Base-by-base conservation (phyloP, 2,113 vertebrate genomes). In the Lutjanus erythropterus region DNA sequence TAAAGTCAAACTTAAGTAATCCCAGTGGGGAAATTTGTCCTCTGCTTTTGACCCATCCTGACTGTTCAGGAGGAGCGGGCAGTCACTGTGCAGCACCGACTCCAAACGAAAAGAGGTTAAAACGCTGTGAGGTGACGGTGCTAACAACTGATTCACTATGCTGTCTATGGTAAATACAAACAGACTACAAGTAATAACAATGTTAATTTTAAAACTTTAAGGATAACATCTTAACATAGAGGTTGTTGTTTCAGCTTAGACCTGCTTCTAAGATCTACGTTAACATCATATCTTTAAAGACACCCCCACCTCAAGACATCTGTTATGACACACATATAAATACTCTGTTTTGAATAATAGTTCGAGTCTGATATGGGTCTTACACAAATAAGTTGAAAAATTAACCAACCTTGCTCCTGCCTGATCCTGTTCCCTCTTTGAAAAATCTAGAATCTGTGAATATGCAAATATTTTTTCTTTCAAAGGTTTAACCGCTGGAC, bases 1-100 rank as follows among this genome's bases (percentile, higher is more conserved):
- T 81, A 69, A 83, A 86, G 42, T 59, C n/a, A 58, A 55, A 70
- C 37, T 77, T 79, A 42, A 70, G 25, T 73, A 62, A 82, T 72
- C 66, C 68, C 61, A 35, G n/a, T 18, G 62, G 71, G 42, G 37
- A 55, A 47, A 31, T 59, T 41, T 44, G 66, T 75, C 78, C 84
- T 80, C 55, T 83, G 35, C 47, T 41, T 74, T 75, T 81, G 73
- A 77, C 79, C 66, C 42, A 23, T 53, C 46, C 25, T 52, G 44
- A 58, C 29, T 62, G 3, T 71, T 58, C 6, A 35, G 23, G 55
- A 42, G 61, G 49, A 75, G 21, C 25, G 23, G 9, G 44, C 41
- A 41, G 41, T 15, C 25, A n/a, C 12, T 46, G 19, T 75, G 44
- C 31, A 33, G 68, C 33, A 3, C n/a, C n/a, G n/a, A 16, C 42